Evolutionary conservation across 1,140 invertebrate genomes (phyloP), one percentile per base, ranked within the genome.

Genomic region (Drosophila nannoptera): DNA sequence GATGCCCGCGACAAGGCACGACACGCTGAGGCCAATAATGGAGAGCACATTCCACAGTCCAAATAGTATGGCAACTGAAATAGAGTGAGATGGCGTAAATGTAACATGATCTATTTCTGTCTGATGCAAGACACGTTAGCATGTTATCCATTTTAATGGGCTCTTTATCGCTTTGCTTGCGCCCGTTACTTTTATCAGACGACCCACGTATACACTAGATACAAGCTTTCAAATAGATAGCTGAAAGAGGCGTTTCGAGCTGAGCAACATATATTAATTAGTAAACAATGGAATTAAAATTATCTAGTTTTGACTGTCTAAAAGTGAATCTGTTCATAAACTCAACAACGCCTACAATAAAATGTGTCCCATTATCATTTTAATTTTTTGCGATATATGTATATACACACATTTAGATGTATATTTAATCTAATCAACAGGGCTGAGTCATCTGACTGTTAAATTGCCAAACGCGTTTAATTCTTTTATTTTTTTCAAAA

Each of bases 1-100:
- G 63, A 98, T 93, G 54, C 96, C 96, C 48, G 94, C 93, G 36
- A 97, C 90, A 12, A 98, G 90, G 90, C 95, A 96, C 49, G 82
- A 50, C 43, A 95, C 89, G 54, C 92, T 87, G 31, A 92, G 91
- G 0, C 94, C 80, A 12, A 95, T 87, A 69, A 98, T 94, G 35
- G 93, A 91, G 3, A 94, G 81, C 83, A 94, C 94, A 89, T 94
- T 96, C 90, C 94, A 93, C 33, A 96, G 90, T 59, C 97, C 97
- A 58, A 98, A 92, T 66, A 96, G 92, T 84, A 98, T 96, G 45
- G 96, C 95, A 90, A 98, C 96, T 98, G 90, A 90, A 92, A 87
- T 43, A 90, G 90, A 92, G 86, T 22, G 32, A 11, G 2, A 16
- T 2, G 43, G 5, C 8, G 9, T 32, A 58, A 14, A 14, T 12